These are phyloP conservation scores for Barbus barbus DNA, from an alignment of 2,113 vertebrate genomes.

Conservation along the genomic window DNA sequence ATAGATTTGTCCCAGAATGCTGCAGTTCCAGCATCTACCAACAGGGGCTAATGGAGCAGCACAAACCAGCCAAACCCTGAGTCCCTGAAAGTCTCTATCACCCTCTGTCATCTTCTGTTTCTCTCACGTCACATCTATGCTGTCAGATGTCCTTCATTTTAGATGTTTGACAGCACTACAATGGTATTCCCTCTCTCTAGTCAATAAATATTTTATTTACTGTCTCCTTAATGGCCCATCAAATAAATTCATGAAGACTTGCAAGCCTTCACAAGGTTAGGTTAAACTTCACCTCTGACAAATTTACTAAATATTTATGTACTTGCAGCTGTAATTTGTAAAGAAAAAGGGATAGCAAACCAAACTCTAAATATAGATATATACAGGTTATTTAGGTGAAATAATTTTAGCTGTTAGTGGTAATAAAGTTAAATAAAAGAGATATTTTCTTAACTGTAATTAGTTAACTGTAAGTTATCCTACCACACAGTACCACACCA, in stretches of 20 bases:
- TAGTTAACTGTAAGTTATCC: too few species aligned
- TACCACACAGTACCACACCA: too few species aligned
- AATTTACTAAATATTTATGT: background rate
- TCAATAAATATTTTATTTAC: background rate
- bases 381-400: background rate
- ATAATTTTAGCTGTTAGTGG: too few species aligned
- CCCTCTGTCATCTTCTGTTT: background rate
- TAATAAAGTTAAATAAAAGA: too few species aligned
- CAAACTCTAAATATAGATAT: background rate
- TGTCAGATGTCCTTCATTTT: background rate
- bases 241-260: background rate
- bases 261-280: background rate
- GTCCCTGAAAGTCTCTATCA: background rate
- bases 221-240: background rate
- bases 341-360: background rate
- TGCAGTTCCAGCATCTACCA: background rate
- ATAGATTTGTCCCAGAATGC: background rate
- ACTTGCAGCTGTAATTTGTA: background rate
- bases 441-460: too few species aligned
- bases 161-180: background rate
- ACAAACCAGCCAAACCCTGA: background rate
- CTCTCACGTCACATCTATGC: background rate
- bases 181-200: background rate
- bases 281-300: background rate
- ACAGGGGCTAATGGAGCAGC: background rate